Base-by-base conservation (phyloP, 2,113 vertebrate genomes). In the Apteryx mantelli region DNA sequence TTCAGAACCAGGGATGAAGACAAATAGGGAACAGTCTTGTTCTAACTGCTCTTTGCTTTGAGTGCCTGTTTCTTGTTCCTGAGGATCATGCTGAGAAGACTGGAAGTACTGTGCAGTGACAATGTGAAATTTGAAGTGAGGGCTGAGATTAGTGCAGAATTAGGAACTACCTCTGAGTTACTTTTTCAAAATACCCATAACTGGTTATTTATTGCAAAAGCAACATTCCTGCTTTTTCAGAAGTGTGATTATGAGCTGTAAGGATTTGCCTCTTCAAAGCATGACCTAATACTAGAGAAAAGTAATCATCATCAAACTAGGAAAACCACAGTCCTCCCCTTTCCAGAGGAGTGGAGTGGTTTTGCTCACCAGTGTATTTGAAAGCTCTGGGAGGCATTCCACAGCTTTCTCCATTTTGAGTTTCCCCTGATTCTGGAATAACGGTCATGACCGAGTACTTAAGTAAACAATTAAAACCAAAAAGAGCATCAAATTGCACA, bases 261-360 rank as follows among this genome's bases (percentile, higher is more conserved):
- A 77, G 65, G 58, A 44, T 91, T 53, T 80, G 75, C 66, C 79
- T 94, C 68, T 55, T 76, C 78, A 77, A 91, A 83, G 53, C 30
- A 58, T 83, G 82, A 66, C 36, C 50, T 66, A 90, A 70, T 12
- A 66, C 53, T 16, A 56, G 93, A 84, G 74, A 89, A 86, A 76
- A 91, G 30, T 7, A 21, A 21, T 94, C 79, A 74, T 87, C 84
- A 61, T 86, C 6, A 4, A 65, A 66, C 21, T 56, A 83, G 68
- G 64, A 93, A 96, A 96, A 91, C 79, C 93, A 80, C 95, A 94
- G 19, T 66, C 79, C 85, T 91, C 60, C 71, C 77, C 71, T 74
- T 73, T 83, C 90, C 82, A 93, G 64, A 81, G 58, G 34, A 91
- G 55, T n/a, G 55, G 38, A 63, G 5, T 69, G 66, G 30, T 5